These are phyloP conservation scores for Hyperoplus immaculatus DNA, from an alignment of 2,797 vertebrate genomes.

Conservation along the genomic window DNA sequence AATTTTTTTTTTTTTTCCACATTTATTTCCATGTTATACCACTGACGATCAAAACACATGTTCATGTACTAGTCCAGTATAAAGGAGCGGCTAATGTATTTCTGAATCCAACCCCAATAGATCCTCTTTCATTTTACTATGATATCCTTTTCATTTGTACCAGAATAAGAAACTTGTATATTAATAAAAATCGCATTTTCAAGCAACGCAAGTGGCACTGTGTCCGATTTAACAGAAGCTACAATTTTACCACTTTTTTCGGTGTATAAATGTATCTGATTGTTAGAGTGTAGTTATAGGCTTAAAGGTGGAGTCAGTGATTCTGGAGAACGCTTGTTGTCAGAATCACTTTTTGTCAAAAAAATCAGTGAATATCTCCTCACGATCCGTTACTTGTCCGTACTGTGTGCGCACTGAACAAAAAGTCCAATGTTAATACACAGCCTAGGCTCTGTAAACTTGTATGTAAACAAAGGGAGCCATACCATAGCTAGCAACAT, in stretches of 20 bases:
- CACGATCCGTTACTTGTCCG: too few species aligned
- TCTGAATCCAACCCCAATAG: conserved; percentile 73
- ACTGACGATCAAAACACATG: conserved; percentile 81
- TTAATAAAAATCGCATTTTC: conserved; percentile 84
- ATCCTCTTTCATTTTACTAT: conserved; percentile 77
- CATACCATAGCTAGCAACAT: too few species aligned
- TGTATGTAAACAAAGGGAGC: too few species aligned
- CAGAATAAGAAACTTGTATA: conserved; percentile 81
- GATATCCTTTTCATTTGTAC: conserved; percentile 83
- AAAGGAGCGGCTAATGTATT: conserved; percentile 79
- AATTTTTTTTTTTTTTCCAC: conserved; percentile 58
- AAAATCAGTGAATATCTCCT: too few species aligned
- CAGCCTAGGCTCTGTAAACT: too few species aligned
- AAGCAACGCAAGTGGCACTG: conserved; percentile 72
- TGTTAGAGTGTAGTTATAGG: too few species aligned
- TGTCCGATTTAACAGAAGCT: conserved; percentile 50
- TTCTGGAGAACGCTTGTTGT: too few species aligned
- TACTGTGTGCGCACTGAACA: too few species aligned
- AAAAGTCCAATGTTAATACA: too few species aligned
- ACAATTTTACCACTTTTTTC: not conserved
- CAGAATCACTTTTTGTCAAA: too few species aligned
- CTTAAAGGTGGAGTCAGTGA: too few species aligned
- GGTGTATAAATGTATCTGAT: too few species aligned
- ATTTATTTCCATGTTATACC: conserved; percentile 85
- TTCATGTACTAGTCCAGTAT: conserved; percentile 82